Percentiles rank a stretch among this genome's conserved stretches.
Conservation (phyloP, 2,888 invertebrate species). For the Carterocephalus palaemon region DNA sequence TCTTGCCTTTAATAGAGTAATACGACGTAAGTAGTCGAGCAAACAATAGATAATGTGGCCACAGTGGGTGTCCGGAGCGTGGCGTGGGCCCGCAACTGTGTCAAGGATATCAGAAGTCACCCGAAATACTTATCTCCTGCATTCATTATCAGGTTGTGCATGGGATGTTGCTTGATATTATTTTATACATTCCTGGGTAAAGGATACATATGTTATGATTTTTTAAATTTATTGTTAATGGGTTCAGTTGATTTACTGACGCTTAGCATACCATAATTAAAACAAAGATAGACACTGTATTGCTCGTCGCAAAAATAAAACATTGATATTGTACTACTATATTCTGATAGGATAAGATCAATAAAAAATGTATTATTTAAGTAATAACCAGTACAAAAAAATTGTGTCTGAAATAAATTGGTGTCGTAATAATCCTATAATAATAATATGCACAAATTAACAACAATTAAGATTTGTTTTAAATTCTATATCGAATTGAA, state of each 20-base stretch:
- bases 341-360: too few relatives aligned
- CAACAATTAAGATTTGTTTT: slow-evolving; percentile 1
- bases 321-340: too few relatives aligned
- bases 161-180: slow-evolving; percentile 1
- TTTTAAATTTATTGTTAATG: too few relatives aligned
- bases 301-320: too few relatives aligned
- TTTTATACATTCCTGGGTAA: neutral
- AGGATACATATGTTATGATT: too few relatives aligned
- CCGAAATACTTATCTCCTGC: slow-evolving; percentile 34
- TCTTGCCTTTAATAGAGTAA: slow-evolving; percentile 5
- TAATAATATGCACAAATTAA: slow-evolving; percentile 6
- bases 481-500: slow-evolving; percentile 2
- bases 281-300: too few relatives aligned
- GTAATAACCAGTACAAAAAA: too few relatives aligned
- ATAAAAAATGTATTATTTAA: too few relatives aligned
- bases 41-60: slow-evolving; percentile 33
- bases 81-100: slow-evolving; percentile 55
- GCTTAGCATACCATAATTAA: too few relatives aligned
- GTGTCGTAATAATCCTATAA: too few relatives aligned
- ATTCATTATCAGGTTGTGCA: slow-evolving; percentile 21
- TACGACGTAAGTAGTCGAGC: slow-evolving; percentile 17
- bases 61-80: slow-evolving; percentile 44
- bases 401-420: too few relatives aligned
- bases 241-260: too few relatives aligned
- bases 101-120: slow-evolving; percentile 58